A percentile compares a stretch with the other conserved stretches of the same genome.
phyloP scores from a whole-genome alignment of 2,113 vertebrate genomes.

The Gadus chalcogrammus region DNA sequence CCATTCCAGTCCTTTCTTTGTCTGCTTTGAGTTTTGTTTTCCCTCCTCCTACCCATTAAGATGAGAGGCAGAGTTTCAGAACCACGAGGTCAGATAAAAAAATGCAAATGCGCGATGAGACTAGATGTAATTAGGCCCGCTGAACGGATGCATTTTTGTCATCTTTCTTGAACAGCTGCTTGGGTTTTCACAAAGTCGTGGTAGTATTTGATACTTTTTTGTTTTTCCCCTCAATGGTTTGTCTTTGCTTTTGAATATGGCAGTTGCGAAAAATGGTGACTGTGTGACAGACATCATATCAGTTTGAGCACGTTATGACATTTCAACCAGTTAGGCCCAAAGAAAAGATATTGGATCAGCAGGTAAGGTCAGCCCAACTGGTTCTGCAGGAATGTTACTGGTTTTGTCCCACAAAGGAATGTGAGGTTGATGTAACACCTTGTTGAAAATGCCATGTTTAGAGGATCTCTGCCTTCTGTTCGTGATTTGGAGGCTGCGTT shows the following conservation, averaged over 20 bases:
- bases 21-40: conserved; percentile 24
- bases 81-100: conserved; percentile 71
- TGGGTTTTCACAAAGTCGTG: conserved; percentile 61
- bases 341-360: too few relatives aligned
- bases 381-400: too few relatives aligned
- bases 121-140: conserved; percentile 70
- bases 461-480: neutral
- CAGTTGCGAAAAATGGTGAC: too few relatives aligned
- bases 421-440: too few relatives aligned
- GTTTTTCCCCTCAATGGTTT: conserved; percentile 5
- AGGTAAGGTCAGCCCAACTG: too few relatives aligned
- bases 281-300: too few relatives aligned
- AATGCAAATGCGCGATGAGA: conserved; percentile 68
- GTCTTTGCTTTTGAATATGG: too few relatives aligned
- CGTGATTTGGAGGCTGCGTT: neutral
- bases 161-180: conserved; percentile 70
- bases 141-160: conserved; percentile 66
- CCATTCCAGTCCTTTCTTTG: conserved; percentile 39
- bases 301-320: too few relatives aligned
- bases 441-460: neutral
- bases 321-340: too few relatives aligned
- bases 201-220: conserved; percentile 57
- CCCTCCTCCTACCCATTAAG: conserved; percentile 50
- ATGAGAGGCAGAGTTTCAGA: conserved; percentile 57
- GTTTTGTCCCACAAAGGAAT: too few relatives aligned